These are phyloP conservation scores for Agonopterix alstromeriana DNA, from an alignment of 2,888 invertebrate species.

Conservation along the genomic window DNA sequence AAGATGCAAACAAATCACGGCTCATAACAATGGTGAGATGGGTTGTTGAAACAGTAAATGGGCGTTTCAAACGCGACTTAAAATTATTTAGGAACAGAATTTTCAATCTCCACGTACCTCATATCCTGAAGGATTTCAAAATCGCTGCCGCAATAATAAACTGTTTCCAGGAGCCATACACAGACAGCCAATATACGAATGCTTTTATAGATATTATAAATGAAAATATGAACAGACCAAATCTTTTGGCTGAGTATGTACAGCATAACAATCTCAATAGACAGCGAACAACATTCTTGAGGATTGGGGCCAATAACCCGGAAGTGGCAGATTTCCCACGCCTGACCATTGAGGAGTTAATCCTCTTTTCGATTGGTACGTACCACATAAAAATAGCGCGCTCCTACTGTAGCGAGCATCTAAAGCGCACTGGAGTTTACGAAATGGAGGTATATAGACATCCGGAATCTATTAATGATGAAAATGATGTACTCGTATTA, in stretches of 20 bases:
- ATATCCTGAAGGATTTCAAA: conserved; percentile 10
- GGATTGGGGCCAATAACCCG: conserved; percentile 5
- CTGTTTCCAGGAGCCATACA: conserved; percentile 7
- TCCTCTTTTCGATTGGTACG: conserved; percentile 10
- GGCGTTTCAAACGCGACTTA: conserved; percentile 13
- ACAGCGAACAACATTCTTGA: conserved; percentile 8
- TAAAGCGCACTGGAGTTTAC: conserved; percentile 3
- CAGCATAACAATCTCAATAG: conserved; percentile 10
- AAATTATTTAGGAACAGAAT: conserved; percentile 10
- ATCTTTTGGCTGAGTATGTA: conserved; percentile 10
- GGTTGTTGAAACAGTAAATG: conserved; percentile 15
- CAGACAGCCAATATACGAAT: conserved; percentile 9
- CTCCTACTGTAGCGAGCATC: conserved; percentile 13
- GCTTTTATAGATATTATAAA: conserved; percentile 8
- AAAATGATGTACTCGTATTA: not conserved
- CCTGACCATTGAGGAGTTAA: conserved; percentile 1
- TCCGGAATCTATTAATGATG: not conserved
- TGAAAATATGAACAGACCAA: conserved; percentile 4
- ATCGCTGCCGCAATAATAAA: conserved; percentile 15
- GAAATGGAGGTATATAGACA: conserved; percentile 1
- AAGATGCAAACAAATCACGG: conserved; percentile 9
- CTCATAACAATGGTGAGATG: conserved; percentile 14
- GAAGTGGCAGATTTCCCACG: not conserved
- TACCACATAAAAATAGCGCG: conserved; percentile 11
- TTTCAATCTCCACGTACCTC: conserved; percentile 10